phyloP scores from a whole-genome alignment of 2,113 vertebrate species.

The Muntiacus reevesi region DNA sequence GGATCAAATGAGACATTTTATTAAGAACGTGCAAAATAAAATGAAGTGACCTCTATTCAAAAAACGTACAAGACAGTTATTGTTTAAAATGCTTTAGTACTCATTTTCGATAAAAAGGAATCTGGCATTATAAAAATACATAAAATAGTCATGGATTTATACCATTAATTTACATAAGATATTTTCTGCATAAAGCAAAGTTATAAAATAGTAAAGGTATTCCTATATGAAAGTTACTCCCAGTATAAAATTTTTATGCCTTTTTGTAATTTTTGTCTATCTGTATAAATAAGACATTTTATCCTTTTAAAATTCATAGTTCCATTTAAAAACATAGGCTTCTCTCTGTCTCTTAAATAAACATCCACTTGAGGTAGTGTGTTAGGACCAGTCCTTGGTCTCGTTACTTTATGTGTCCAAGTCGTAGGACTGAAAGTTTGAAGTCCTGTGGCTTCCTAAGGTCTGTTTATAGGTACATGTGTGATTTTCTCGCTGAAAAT shows the following conservation, averaged over 20 bases:
- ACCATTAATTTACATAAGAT: slow-evolving; percentile 91
- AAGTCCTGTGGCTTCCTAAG: slow-evolving; percentile 85
- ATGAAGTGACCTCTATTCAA: slow-evolving; percentile 72
- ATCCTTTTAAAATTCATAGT: slow-evolving; percentile 73
- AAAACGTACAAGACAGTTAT: slow-evolving; percentile 74
- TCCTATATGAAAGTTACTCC: slow-evolving; percentile 77
- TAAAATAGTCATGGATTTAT: slow-evolving; percentile 88
- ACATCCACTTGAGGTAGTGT: slow-evolving; percentile 92
- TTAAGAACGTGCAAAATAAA: slow-evolving; percentile 80
- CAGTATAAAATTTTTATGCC: slow-evolving; percentile 76
- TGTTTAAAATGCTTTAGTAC: slow-evolving; percentile 78
- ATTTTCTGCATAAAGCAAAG: slow-evolving; percentile 78
- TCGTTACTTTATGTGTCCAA: slow-evolving; percentile 84
- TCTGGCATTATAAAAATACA: slow-evolving; percentile 83
- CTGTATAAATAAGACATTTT: slow-evolving; percentile 84
- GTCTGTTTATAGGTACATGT: slow-evolving; percentile 80
- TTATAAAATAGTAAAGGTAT: slow-evolving; percentile 84
- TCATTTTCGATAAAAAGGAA: slow-evolving; percentile 82
- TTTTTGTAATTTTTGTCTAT: slow-evolving; percentile 83
- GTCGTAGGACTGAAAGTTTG: slow-evolving; percentile 76
- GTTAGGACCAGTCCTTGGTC: slow-evolving; percentile 77
- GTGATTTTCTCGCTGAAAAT: slow-evolving; percentile 76
- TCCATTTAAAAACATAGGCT: slow-evolving; percentile 69
- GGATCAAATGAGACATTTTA: slow-evolving; percentile 77
- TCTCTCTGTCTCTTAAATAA: slow-evolving; percentile 81